Conservation (phyloP, 2,113 vertebrate genomes). For the Amphiprion percula region DNA sequence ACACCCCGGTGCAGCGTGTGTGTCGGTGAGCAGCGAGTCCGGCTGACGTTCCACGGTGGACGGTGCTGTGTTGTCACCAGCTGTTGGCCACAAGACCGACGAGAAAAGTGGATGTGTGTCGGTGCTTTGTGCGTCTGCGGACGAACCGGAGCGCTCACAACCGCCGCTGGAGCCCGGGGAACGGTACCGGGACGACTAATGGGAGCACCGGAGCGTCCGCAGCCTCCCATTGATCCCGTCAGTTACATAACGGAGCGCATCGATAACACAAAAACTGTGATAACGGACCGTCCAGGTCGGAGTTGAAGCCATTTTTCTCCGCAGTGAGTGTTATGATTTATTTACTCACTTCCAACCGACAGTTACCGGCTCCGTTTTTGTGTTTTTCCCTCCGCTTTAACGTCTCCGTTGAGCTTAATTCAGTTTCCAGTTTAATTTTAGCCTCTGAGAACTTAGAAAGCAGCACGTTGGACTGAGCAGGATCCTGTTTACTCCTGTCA, state of each 20-base stretch:
- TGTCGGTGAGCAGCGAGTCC: slow-evolving; percentile 27
- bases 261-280: slow-evolving; percentile 52
- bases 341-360: background rate
- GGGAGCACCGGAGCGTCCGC: slow-evolving; percentile 21
- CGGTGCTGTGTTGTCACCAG: slow-evolving; percentile 77
- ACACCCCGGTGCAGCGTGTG: slow-evolving; percentile 3
- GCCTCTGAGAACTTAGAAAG: slow-evolving; percentile 25
- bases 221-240: slow-evolving; percentile 16
- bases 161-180: background rate
- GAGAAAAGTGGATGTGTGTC: slow-evolving; percentile 50
- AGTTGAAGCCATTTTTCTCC: slow-evolving; percentile 69
- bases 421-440: slow-evolving; percentile 1
- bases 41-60: slow-evolving; percentile 72
- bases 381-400: background rate
- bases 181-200: slow-evolving; percentile 23
- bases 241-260: slow-evolving; percentile 53
- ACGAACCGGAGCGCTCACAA: background rate
- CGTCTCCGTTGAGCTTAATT: background rate
- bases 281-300: slow-evolving; percentile 64
- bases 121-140: background rate
- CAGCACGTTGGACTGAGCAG: slow-evolving; percentile 24
- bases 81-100: slow-evolving; percentile 67
- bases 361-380: too few species aligned
- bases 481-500: slow-evolving; percentile 33
- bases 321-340: slow-evolving; percentile 57